phyloP scores from a whole-genome alignment of 2,113 vertebrate species.

The Scomber colias region DNA sequence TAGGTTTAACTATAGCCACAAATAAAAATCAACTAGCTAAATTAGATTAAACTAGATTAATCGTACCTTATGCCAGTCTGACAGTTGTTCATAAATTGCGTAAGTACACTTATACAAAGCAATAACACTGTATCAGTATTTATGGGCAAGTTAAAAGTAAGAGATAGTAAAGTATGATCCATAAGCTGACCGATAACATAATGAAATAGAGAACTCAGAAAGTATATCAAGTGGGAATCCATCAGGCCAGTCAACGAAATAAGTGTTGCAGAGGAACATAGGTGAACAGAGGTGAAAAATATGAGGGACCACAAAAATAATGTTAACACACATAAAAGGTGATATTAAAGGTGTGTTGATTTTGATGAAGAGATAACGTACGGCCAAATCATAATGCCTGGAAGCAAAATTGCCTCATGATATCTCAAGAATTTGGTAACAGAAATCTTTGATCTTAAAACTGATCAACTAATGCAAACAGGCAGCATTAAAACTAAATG shows the following conservation, averaged over 20 bases:
- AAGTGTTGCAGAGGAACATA: neutral
- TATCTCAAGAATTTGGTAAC: neutral
- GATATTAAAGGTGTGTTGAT: neutral
- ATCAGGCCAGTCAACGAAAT: neutral
- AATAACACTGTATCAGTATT: conserved; percentile 6
- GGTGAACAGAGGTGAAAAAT: no score
- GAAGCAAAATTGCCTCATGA: neutral
- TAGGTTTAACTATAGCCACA: neutral
- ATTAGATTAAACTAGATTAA: neutral
- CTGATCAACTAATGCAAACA: neutral
- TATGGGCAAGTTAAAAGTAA: neutral
- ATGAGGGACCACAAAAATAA: neutral
- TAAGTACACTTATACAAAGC: neutral
- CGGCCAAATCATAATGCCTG: neutral
- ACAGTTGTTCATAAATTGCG: neutral
- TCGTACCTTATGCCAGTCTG: neutral
- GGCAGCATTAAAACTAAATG: neutral
- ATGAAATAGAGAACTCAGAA: neutral
- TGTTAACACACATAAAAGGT: conserved; percentile 2
- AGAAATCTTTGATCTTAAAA: neutral
- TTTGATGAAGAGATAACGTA: neutral
- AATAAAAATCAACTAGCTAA: no score
- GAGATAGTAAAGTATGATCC: no score
- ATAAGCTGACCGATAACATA: neutral
- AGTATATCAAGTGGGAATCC: neutral